Evolutionary conservation across 2,113 vertebrate genomes (phyloP).

Genomic region (Ptyas mucosa): DNA sequence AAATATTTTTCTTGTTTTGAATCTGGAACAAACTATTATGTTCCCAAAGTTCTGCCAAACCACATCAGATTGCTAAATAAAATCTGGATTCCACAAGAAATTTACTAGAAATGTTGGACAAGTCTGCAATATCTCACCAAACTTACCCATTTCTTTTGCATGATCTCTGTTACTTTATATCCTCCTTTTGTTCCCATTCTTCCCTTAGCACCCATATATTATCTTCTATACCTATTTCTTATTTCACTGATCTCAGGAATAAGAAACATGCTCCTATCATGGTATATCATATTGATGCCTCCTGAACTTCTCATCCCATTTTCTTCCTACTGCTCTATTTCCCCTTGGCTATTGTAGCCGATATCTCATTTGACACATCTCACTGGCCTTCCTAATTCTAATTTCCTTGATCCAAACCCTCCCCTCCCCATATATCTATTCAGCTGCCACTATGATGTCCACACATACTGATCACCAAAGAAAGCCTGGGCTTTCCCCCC

Average conservation of each 20-base stretch:
- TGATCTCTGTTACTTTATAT: neutral
- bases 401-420: neutral
- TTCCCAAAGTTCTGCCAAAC: neutral
- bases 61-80: neutral
- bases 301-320: neutral
- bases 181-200: neutral
- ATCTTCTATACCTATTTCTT: neutral
- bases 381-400: neutral
- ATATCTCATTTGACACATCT: neutral
- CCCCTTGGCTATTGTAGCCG: neutral
- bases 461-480: neutral
- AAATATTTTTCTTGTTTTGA: neutral
- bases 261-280: neutral
- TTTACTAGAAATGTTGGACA: neutral
- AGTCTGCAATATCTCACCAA: neutral
- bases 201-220: neutral
- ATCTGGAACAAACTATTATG: neutral
- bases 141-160: neutral
- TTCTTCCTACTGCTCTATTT: neutral
- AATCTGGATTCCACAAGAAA: neutral
- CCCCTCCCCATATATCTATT: neutral
- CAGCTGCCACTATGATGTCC: neutral
- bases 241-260: neutral
- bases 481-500: neutral
- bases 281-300: neutral